Evolutionary conservation across 2,888 invertebrate genomes (phyloP), one percentile per base, ranked within the genome.

Genomic region (Pecten maximus): DNA sequence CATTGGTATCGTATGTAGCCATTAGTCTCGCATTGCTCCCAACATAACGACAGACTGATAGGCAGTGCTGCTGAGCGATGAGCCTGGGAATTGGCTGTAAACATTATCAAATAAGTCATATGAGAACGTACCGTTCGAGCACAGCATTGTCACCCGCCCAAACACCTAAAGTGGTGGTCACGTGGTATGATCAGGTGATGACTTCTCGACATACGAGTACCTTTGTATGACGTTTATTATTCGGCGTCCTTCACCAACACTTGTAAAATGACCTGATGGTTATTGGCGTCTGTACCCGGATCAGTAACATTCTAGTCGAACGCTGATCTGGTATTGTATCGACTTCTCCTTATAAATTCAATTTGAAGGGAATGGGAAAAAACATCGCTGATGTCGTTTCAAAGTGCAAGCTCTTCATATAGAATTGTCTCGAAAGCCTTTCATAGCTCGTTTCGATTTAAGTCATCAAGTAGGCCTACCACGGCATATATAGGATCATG

Each of bases 1-100:
- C 35, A 74, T 74, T 74, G 4, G 35, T 74, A 35, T 74, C 74
- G 74, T 74, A 28, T 74, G 74, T 74, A 74, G 74, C 74, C 35
- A 74, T 74, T 74, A 74, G 74, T 74, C 74, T 74, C 74, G 23
- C 74, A 35, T 74, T 74, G 74, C 74, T 74, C 28, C 16, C 74
- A 2, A 28, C 74, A 35, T 35, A 74, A 74, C 74, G 74, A 74
- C 74, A 74, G 74, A 23, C 35, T 35, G 74, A 74, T 35, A 74
- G 74, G 23, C 28, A 35, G 23, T 10, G 74, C 35, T 74, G 23
- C 35, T 74, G 74, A 74, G 74, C 35, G 74, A 74, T 74, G 74
- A 35, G 28, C 28, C 74, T 35, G 74, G 28, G 35, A 74, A 74
- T 74, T 28, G 74, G 74, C 74, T 35, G 74, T 74, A 74, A 74